phyloP scores from a whole-genome alignment of 1,140 invertebrate genomes.

The Tetramorium simillimum region DNA sequence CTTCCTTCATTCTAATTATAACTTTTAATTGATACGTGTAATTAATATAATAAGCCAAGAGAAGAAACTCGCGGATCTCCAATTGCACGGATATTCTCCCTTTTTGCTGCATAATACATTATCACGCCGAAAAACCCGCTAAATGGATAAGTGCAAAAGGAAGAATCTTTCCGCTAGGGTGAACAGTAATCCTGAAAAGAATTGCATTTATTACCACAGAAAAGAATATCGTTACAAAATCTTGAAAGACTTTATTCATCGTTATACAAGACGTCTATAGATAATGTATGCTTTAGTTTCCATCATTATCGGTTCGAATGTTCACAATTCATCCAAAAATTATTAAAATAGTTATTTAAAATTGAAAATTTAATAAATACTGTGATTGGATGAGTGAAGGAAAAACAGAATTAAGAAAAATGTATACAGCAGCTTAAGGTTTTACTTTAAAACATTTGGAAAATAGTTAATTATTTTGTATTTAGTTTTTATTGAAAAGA shows the following conservation, averaged over 20 bases:
- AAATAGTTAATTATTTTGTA: conserved; percentile 5
- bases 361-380: background rate
- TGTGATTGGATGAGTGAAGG: background rate
- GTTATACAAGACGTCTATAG: background rate
- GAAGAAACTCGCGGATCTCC: conserved; percentile 40
- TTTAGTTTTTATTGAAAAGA: background rate
- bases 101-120: conserved; percentile 1
- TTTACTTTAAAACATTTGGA: conserved; percentile 4
- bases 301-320: background rate
- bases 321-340: background rate
- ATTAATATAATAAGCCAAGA: conserved; percentile 66
- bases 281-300: background rate
- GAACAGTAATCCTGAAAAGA: conserved; percentile 5
- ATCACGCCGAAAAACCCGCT: background rate
- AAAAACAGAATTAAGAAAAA: background rate
- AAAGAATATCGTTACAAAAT: background rate
- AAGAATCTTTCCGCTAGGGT: background rate
- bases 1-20: conserved; percentile 73
- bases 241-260: conserved; percentile 8
- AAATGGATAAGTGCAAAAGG: background rate
- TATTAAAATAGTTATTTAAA: conserved; percentile 24
- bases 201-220: background rate
- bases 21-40: conserved; percentile 75
- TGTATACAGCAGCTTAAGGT: background rate
- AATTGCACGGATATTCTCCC: conserved; percentile 28